Evolutionary conservation across 2,113 vertebrate species (phyloP).

Genomic region (Panthera tigris): DNA sequence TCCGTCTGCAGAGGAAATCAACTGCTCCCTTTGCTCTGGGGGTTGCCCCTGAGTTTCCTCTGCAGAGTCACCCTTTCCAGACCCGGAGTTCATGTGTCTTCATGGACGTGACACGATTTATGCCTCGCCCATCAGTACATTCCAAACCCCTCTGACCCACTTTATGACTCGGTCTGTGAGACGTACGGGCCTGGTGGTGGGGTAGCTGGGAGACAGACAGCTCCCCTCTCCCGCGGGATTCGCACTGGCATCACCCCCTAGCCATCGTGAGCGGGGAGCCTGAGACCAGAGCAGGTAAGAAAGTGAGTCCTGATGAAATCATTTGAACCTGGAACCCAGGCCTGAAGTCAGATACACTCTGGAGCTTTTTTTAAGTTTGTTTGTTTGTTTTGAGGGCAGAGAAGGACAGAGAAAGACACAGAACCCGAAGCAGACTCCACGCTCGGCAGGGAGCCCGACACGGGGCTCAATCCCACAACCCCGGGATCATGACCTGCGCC

Average conservation of each 20-base stretch:
- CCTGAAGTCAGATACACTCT: not conserved
- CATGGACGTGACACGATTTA: not conserved
- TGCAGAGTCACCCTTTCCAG: not conserved
- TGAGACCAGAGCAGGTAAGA: not conserved
- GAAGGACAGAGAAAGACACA: too few species aligned
- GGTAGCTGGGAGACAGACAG: not conserved
- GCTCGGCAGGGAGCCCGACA: too few species aligned
- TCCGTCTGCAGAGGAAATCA: not conserved
- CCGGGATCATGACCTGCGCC: too few species aligned
- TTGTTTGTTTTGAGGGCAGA: too few species aligned
- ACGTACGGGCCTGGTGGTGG: not conserved
- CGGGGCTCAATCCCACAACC: too few species aligned
- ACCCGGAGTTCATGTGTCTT: not conserved
- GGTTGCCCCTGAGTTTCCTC: not conserved
- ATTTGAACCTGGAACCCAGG: not conserved
- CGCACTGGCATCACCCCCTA: not conserved
- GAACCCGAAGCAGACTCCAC: too few species aligned
- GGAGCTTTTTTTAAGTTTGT: not conserved
- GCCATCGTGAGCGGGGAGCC: not conserved
- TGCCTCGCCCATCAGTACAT: not conserved
- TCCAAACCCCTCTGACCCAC: not conserved
- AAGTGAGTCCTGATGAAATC: not conserved
- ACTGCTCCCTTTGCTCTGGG: not conserved
- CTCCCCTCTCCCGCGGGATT: not conserved
- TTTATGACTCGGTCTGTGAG: not conserved